phyloP scores from a whole-genome alignment of 2,797 vertebrate genomes.

The Onychomys arenicola region DNA sequence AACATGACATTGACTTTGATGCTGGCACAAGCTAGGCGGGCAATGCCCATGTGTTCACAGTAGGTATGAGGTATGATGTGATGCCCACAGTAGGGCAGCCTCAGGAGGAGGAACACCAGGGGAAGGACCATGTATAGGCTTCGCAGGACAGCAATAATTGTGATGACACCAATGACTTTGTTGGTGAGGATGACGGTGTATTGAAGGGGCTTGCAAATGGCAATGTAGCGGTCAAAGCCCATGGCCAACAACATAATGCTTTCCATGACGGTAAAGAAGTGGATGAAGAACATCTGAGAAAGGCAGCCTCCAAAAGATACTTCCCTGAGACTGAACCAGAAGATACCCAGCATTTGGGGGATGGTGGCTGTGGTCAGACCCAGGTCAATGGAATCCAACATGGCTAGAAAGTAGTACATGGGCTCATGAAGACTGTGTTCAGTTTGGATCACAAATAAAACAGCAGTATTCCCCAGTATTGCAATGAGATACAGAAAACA shows the following conservation, averaged over 20 bases:
- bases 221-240: slow-evolving; percentile 90
- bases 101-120: slow-evolving; percentile 74
- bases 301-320: slow-evolving; percentile 83
- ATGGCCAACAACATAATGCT: slow-evolving; percentile 87
- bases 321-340: slow-evolving; percentile 73
- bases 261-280: slow-evolving; percentile 86
- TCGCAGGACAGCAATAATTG: slow-evolving; percentile 55
- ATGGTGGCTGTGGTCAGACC: slow-evolving; percentile 84
- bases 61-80: slow-evolving; percentile 71
- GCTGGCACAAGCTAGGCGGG: slow-evolving; percentile 69
- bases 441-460: slow-evolving; percentile 70
- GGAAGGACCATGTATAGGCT: slow-evolving; percentile 68
- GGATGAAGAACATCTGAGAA: slow-evolving; percentile 85
- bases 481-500: slow-evolving; percentile 70
- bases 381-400: slow-evolving; percentile 81
- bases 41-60: slow-evolving; percentile 82
- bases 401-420: slow-evolving; percentile 75
- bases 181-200: slow-evolving; percentile 89
- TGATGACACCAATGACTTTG: slow-evolving; percentile 62
- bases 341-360: slow-evolving; percentile 85
- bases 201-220: slow-evolving; percentile 89
- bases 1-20: slow-evolving; percentile 75
- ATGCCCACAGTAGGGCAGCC: slow-evolving; percentile 68
- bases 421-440: slow-evolving; percentile 71
- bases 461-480: slow-evolving; percentile 58